Evolutionary conservation across 2,113 vertebrate genomes (phyloP).

Genomic region (Onychostoma macrolepis): DNA sequence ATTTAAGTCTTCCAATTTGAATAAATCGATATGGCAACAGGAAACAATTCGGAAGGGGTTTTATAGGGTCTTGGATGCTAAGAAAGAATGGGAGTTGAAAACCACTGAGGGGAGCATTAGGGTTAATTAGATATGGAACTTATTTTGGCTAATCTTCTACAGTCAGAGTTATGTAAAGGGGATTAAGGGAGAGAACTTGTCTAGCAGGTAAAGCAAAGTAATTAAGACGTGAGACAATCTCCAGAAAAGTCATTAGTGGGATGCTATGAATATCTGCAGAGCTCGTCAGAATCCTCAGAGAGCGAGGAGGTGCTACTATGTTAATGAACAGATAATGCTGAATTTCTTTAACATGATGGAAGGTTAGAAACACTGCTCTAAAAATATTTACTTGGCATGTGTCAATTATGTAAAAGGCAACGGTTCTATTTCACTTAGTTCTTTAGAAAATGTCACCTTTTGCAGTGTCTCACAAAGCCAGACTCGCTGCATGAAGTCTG

Average conservation of each 20-base stretch:
- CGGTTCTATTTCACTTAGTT: background rate
- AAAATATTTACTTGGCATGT: constrained; percentile 5
- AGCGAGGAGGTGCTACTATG: background rate
- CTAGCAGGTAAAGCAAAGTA: constrained; percentile 46
- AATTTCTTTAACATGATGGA: background rate
- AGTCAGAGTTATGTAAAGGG: constrained; percentile 26
- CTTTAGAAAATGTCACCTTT: background rate
- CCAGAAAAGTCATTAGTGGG: constrained; percentile 24
- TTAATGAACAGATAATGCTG: background rate
- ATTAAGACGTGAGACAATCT: constrained; percentile 51
- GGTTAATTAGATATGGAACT: constrained; percentile 56
- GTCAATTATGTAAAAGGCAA: background rate
- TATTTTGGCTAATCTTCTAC: constrained; percentile 43
- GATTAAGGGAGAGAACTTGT: constrained; percentile 25
- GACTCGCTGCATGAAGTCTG: background rate
- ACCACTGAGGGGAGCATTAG: constrained; percentile 27
- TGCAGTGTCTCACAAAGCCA: background rate
- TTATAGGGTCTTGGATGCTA: constrained; percentile 5
- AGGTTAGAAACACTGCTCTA: background rate
- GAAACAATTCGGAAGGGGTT: background rate
- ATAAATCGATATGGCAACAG: constrained; percentile 28
- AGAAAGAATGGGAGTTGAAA: constrained; percentile 7
- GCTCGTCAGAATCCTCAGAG: constrained; percentile 28
- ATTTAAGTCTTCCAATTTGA: constrained; percentile 10
- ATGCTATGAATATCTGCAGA: constrained; percentile 56